Percentiles rank a stretch among this genome's conserved stretches.
Conservation (phyloP, 2,888 invertebrate species). For the Elmis aenea region DNA sequence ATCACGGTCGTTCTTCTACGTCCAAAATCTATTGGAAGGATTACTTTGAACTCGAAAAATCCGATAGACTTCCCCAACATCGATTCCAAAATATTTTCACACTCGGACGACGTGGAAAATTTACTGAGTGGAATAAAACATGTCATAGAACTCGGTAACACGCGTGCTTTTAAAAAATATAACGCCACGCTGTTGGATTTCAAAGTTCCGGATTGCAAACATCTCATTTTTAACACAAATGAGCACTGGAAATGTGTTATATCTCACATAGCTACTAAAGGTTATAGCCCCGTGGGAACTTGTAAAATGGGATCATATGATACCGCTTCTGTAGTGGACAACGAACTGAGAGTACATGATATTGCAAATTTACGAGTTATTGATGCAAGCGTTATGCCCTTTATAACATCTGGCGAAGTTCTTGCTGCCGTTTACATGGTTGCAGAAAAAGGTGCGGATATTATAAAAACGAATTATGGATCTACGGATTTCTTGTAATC, state of each 20-base stretch:
- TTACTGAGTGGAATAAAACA: slow-evolving; percentile 57
- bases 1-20: slow-evolving; percentile 63
- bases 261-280: neutral
- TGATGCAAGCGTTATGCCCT: neutral
- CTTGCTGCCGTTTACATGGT: neutral
- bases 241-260: slow-evolving; percentile 64
- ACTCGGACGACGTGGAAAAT: slow-evolving; percentile 55
- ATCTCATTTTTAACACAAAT: slow-evolving; percentile 50
- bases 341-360: neutral
- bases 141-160: slow-evolving; percentile 51
- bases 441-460: neutral
- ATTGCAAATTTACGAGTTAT: neutral
- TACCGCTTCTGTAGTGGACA: neutral
- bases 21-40: slow-evolving; percentile 62
- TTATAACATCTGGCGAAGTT: neutral
- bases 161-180: slow-evolving; percentile 54
- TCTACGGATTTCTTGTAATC: too few species aligned
- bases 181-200: slow-evolving; percentile 52
- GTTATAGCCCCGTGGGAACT: neutral
- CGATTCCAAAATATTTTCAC: slow-evolving; percentile 69
- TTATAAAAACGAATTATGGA: neutral
- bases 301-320: slow-evolving; percentile 1
- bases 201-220: slow-evolving; percentile 49
- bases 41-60: slow-evolving; percentile 62
- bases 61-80: slow-evolving; percentile 69